Base-by-base conservation (phyloP, 2,888 invertebrate species). In the Drosophila greeni region DNA sequence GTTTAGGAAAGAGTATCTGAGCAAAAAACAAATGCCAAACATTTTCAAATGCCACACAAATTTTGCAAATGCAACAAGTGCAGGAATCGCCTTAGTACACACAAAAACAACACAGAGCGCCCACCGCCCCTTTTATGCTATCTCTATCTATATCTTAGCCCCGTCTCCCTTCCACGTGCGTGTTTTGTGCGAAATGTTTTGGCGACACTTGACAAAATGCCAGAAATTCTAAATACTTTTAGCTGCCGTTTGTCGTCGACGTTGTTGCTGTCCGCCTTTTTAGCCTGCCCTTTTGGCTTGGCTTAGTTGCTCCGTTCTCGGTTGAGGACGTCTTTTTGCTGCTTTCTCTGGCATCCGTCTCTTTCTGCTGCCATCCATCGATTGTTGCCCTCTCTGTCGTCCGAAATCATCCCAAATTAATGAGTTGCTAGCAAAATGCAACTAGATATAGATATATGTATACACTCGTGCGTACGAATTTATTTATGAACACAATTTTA, bases 131-230 rank as follows among this genome's bases (percentile, higher is more conserved):
- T 31, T 20, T 37, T 20, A 9, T 20, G 20, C 23, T 26, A 45
- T 31, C 23, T 33, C 16, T 26, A 53, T 9, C 55, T 23, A 45
- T 5, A 8, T 26, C 20, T 12, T 34, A 5, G 8, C 7, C 31
- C 16, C 9, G 7, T 16, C n/a, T 34, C 42, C 18, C 20, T 20
- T 23, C 7, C 24, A 20, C 47, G 40, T 70, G 74, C 71, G 71
- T 81, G 75, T 75, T 47, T 31, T 75, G 75, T 76, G 76, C 60
- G 73, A 83, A 82, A 82, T 85, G 79, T 84, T 80, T 86, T 76
- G 73, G 73, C 78, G 84, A 84, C 85, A 86, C 83, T 85, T 86
- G 86, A 86, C 82, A 86, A 85, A 81, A 85, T 86, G 86, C 86
- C 86, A 86, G 84, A 81, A 85, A 85, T 84, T 81, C 81, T 82